Evolutionary conservation across 2,888 invertebrate species (phyloP), one percentile per base, ranked within the genome.

Genomic region (Mythimna pallens): DNA sequence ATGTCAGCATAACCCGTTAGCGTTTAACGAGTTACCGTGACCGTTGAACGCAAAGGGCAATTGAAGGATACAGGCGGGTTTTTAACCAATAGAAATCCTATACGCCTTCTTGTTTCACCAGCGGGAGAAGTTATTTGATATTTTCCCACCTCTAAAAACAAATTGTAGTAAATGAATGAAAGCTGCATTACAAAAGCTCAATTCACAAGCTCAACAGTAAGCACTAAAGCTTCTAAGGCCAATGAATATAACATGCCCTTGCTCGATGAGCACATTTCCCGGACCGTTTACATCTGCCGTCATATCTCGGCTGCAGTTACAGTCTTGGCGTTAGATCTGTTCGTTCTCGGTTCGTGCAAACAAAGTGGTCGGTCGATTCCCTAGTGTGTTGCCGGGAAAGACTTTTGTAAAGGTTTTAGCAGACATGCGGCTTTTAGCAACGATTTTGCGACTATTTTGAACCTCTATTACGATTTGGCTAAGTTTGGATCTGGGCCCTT

Each of bases 271-370:
- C 47, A 65, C 79, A 65, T 82, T 83, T 70, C 64, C 64, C 34
- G 47, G 47, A 58, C 54, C 80, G 68, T 65, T 80, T 76, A 71
- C 67, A 83, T 83, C 57, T 76, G 69, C 70, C 71, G 43, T 80
- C 81, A 81, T 84, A 81, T 83, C 81, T 83, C 70, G 65, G 52
- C 70, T 83, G 75, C 75, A 70, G 83, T 79, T 61, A 83, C 80
- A 71, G 55, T 71, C 76, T 72, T 57, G 50, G 59, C 65, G 74
- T 74, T 65, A 80, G 54, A 71, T 81, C 69, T 83, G 64, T 81
- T 57, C 58, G 67, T 65, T 73, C 81, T 71, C 70, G 81, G 70
- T 75, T 63, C 36, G 55, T 65, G 68, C 17, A 47, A 84, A 76
- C 81, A 76, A 81, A 81, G 81, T 76, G 76, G 81, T 71, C 75